Base-by-base conservation (phyloP, 2,797 vertebrate genomes). In the Pseudochaenichthys georgianus region DNA sequence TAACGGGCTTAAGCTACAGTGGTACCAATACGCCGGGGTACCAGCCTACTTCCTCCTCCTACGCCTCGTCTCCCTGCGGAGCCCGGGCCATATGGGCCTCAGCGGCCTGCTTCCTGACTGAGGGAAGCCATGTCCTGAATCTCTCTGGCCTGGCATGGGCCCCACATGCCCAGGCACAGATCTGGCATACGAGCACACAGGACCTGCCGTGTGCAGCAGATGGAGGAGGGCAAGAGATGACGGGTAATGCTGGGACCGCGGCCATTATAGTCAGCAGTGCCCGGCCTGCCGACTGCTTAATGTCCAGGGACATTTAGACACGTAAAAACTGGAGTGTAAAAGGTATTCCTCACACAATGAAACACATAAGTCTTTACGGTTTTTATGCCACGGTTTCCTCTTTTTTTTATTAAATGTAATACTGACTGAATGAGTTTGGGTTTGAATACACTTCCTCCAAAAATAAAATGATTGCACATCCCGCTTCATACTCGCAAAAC, bases 31-130 rank as follows among this genome's bases (percentile, higher is more conserved):
- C 67, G 59, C 58, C 65, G 68, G 8, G 47, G 71, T 83, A 87
- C 77, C 70, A 81, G 77, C 73, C 81, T n/a, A 43, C 72, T 61
- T 52, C 41, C 54, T 57, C 54, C 34, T 70, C 68, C 13, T 58
- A 61, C 46, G 70, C 51, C 62, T 60, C 42, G 19, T 43, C 48
- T 47, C 34, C 41, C 55, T 86, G 89, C 89, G 85, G 92, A 80
- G 66, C 75, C 61, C 9, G 50, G 61, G 75, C 92, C 95, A 96
- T 95, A 95, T 95, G 95, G 93, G 80, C 78, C 94, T 13, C 94
- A 94, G 94, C 45, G 51, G 89, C 78, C 70, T 90, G 81, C 93
- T 94, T 95, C 95, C 95, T 94, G 92, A 90, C 85, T 76, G 68
- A 85, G 78, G 87, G 93, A 90, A 75, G 73, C 83, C 86, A 80